Conservation (phyloP, 2,797 vertebrate genomes). For the Chaunax sp. region DNA sequence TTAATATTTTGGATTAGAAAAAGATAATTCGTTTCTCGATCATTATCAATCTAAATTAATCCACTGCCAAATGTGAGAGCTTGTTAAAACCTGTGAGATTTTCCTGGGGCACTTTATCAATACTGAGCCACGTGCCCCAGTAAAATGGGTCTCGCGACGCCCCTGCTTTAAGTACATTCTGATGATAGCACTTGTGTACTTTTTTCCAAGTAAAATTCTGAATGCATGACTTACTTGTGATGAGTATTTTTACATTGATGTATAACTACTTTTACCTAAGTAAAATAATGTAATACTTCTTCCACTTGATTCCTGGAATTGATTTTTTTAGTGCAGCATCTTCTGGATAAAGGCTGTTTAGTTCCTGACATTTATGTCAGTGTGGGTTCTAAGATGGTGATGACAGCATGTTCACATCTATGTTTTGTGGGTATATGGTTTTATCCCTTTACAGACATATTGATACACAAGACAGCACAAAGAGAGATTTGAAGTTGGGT, state of each 20-base stretch:
- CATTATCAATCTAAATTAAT: too few relatives aligned
- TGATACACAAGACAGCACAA: not conserved
- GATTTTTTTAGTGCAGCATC: not conserved
- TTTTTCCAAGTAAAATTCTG: not conserved
- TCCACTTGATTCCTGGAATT: not conserved
- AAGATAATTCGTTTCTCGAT: too few relatives aligned
- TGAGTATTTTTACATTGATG: not conserved
- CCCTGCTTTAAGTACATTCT: not conserved
- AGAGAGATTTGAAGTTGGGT: slow-evolving; percentile 4
- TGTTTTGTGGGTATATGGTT: too few relatives aligned
- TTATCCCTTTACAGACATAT: too few relatives aligned
- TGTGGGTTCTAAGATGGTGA: slow-evolving; percentile 6
- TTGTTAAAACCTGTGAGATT: too few relatives aligned
- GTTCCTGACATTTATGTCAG: not conserved
- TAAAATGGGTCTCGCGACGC: too few relatives aligned
- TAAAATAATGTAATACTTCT: not conserved
- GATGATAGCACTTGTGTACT: not conserved
- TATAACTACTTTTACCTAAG: not conserved
- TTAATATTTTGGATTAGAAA: too few relatives aligned
- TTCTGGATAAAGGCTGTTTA: not conserved
- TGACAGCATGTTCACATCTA: slow-evolving; percentile 12
- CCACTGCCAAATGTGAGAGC: too few relatives aligned
- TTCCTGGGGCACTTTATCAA: too few relatives aligned
- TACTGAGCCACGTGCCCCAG: too few relatives aligned
- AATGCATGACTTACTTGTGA: not conserved